phyloP scores from a whole-genome alignment of 1,140 invertebrate genomes.

The Drosophila kurseongensis region DNA sequence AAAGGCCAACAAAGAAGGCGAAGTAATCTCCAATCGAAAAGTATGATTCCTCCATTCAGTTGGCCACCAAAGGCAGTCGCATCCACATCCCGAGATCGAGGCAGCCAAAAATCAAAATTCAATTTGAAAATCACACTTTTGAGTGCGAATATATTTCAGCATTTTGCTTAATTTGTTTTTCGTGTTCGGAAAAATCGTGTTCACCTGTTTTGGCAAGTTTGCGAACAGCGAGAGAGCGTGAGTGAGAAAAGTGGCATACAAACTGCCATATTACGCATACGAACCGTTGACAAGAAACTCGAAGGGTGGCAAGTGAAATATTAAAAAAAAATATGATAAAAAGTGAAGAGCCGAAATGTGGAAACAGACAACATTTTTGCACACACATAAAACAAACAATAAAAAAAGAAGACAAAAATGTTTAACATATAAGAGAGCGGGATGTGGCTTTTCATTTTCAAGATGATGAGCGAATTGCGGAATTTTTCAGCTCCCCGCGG shows the following conservation, averaged over 20 bases:
- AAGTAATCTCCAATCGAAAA: slow-evolving; percentile 17
- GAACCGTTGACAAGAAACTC: slow-evolving; percentile 43
- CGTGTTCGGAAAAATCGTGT: slow-evolving; percentile 37
- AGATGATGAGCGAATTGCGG: slow-evolving; percentile 79
- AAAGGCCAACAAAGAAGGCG: slow-evolving; percentile 43
- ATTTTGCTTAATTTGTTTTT: slow-evolving; percentile 53
- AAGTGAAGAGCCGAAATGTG: slow-evolving; percentile 37
- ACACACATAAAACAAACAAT: slow-evolving; percentile 25
- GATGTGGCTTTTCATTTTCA: slow-evolving; percentile 66
- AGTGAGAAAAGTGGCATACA: slow-evolving; percentile 52
- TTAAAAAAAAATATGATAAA: slow-evolving; percentile 19
- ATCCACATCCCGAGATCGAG: slow-evolving; percentile 36
- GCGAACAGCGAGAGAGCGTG: slow-evolving; percentile 9
- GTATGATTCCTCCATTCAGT: slow-evolving; percentile 23
- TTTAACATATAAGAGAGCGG: slow-evolving; percentile 33
- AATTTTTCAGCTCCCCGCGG: slow-evolving; percentile 76
- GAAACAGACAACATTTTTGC: slow-evolving; percentile 26
- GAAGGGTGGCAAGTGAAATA: slow-evolving; percentile 29
- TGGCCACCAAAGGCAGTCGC: slow-evolving; percentile 40
- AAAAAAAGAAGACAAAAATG: slow-evolving; percentile 19
- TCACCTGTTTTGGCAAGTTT: slow-evolving; percentile 46
- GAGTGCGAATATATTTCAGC: slow-evolving; percentile 26
- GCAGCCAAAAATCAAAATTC: slow-evolving; percentile 18
- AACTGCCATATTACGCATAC: slow-evolving; percentile 74
- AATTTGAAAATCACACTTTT: slow-evolving; percentile 22